Evolutionary conservation across 2,113 vertebrate genomes (phyloP).

Genomic region (Sinocyclocheilus grahami): DNA sequence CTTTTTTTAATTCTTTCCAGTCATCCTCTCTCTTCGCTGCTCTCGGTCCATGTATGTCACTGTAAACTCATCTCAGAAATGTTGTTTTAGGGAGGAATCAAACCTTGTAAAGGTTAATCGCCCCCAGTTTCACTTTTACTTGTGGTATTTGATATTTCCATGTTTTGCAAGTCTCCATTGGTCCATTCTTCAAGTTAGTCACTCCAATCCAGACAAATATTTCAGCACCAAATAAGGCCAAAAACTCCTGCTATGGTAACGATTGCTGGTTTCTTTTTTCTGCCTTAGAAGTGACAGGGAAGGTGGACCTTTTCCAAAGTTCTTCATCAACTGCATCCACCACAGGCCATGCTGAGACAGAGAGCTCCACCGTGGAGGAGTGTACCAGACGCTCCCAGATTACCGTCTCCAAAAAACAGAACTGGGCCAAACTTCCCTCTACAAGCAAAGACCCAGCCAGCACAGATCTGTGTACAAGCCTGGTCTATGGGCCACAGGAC

Average conservation of each 20-base stretch:
- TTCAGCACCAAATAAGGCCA: conserved; percentile 37
- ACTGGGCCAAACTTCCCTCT: conserved; percentile 70
- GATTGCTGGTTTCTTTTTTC: conserved; percentile 35
- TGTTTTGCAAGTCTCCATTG: conserved; percentile 1
- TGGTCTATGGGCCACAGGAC: conserved; percentile 34
- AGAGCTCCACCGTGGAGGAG: conserved; percentile 38
- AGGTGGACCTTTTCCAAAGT: conserved; percentile 51
- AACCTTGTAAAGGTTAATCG: conserved; percentile 39
- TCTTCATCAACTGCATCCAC: conserved; percentile 49
- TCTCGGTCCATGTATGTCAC: conserved; percentile 26
- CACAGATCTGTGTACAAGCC: not conserved
- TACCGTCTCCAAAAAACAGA: conserved; percentile 71
- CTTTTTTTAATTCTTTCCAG: not conserved
- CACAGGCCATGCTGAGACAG: conserved; percentile 1
- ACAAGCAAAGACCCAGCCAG: conserved; percentile 43
- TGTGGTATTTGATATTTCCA: conserved; percentile 6
- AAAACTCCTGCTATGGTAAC: conserved; percentile 27
- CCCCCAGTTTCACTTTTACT: conserved; percentile 25
- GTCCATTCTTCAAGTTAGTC: conserved; percentile 23
- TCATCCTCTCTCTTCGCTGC: not conserved
- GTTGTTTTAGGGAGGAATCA: conserved; percentile 30
- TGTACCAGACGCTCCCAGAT: conserved; percentile 53
- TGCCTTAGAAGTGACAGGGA: conserved; percentile 64
- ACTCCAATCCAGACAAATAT: conserved; percentile 29
- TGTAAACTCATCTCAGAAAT: conserved; percentile 32